Conservation (phyloP, 2,113 vertebrate species). For the Callorhinus ursinus region DNA sequence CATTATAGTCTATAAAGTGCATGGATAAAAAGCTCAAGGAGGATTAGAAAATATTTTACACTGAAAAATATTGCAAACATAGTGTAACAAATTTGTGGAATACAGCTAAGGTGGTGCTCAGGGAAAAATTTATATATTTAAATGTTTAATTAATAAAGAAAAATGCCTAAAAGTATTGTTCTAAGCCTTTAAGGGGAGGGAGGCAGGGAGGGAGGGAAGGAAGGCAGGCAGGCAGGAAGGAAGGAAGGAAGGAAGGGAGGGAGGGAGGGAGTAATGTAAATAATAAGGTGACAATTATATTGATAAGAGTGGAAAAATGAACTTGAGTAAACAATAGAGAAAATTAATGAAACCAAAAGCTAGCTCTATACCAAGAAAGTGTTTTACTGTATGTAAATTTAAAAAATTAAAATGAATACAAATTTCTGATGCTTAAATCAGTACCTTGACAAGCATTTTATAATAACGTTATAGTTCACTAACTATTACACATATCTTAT, state of each 20-base stretch:
- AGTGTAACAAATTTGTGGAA: background rate
- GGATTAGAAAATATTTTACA: background rate
- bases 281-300: background rate
- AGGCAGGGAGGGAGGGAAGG: background rate
- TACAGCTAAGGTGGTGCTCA: background rate
- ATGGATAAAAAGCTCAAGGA: background rate
- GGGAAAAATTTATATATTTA: background rate
- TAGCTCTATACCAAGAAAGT: background rate
- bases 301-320: background rate
- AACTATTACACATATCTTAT: background rate
- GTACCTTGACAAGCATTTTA: background rate
- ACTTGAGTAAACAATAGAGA: background rate
- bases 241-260: background rate
- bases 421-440: background rate
- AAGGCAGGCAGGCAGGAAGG: too few species aligned
- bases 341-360: background rate
- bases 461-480: background rate
- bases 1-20: background rate
- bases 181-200: background rate
- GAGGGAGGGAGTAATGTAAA: background rate
- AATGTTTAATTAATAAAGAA: background rate
- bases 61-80: background rate
- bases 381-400: background rate
- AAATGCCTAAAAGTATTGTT: background rate
- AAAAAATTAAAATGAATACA: background rate